Base-by-base conservation (phyloP, 2,888 invertebrate species). In the Drosophila merina region DNA sequence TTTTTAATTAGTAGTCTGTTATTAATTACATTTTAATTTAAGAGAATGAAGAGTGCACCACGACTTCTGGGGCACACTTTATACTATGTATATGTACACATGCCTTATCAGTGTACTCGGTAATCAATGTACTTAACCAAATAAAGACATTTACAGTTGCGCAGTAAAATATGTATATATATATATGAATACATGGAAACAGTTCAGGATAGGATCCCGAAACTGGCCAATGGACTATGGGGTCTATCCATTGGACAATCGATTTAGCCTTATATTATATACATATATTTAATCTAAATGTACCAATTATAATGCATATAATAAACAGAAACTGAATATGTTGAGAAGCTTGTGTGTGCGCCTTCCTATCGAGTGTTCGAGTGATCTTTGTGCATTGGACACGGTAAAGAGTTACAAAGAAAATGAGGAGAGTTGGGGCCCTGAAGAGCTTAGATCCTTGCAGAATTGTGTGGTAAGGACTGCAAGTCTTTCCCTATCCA, bases 71-170 rank as follows among this genome's bases (percentile, higher is more conserved):
- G 31, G 31, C 33, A 4, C 33, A 33, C 33, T n/a, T 14, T 40
- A 30, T 25, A 31, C 1, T 20, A 20, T 20, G 20, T n/a, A 40
- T 26, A 55, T 26, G 12, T 8, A 57, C 25, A 60, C 30, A 38
- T 20, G 60, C 60, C 60, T 62, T 62, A 62, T 59, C 60, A 33
- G 48, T 40, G 48, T 33, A 60, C 48, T 59, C 31, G 44, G 38
- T 62, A 59, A 42, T 59, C 60, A 62, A 40, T 59, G 48, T 42
- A 48, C 60, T 59, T 62, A 62, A 62, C 40, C 60, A 48, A 62
- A 48, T 66, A 31, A 51, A 63, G 31, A 66, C 31, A 33, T 66
- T 54, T 64, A 55, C 54, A 67, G 54, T 44, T 54, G 25, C 55
- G 38, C 44, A n/a, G 66, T 44, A 63, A 30, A 40, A 47, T 33